A percentile compares a stretch with the other conserved stretches of the same genome.
Conservation (phyloP, 2,797 vertebrate species). For the Rhabdophis nuchalis region DNA sequence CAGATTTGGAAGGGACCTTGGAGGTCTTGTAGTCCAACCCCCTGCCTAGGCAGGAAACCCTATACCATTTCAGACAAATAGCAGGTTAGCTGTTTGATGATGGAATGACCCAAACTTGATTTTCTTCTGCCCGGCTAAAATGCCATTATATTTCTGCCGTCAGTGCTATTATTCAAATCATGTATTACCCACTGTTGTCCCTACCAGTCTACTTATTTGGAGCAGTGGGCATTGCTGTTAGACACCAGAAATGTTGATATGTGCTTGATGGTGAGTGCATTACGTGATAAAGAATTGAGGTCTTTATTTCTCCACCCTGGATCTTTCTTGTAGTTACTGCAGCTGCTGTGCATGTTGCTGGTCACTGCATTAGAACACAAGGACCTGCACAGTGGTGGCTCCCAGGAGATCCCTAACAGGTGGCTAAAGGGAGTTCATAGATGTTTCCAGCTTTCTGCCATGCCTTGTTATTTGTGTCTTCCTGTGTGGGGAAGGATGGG, state of each 20-base stretch:
- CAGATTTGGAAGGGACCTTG: no score
- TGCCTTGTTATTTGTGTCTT: neutral
- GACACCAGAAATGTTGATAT: neutral
- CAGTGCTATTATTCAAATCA: neutral
- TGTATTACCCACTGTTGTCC: no score
- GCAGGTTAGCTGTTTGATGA: neutral
- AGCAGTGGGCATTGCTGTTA: neutral
- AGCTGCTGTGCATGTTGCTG: slow-evolving; percentile 47
- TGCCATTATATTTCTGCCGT: neutral
- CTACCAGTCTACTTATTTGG: neutral
- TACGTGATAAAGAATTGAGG: neutral
- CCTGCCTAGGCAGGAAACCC: no score
- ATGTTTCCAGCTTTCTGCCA: neutral
- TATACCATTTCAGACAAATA: no score
- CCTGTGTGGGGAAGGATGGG: no score
- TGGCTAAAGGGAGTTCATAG: slow-evolving; percentile 18
- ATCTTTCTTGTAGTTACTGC: slow-evolving; percentile 35
- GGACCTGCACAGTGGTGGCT: slow-evolving; percentile 31
- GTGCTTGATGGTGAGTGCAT: neutral
- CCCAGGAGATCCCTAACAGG: slow-evolving; percentile 54
- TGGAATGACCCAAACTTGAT: neutral
- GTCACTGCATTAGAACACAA: slow-evolving; percentile 35
- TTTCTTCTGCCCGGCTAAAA: neutral
- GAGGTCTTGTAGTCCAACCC: no score
- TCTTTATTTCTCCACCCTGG: neutral